Evolutionary conservation across 2,888 invertebrate species (phyloP), one percentile per base, ranked within the genome.

Genomic region (Ommatoiulus sabulosus): DNA sequence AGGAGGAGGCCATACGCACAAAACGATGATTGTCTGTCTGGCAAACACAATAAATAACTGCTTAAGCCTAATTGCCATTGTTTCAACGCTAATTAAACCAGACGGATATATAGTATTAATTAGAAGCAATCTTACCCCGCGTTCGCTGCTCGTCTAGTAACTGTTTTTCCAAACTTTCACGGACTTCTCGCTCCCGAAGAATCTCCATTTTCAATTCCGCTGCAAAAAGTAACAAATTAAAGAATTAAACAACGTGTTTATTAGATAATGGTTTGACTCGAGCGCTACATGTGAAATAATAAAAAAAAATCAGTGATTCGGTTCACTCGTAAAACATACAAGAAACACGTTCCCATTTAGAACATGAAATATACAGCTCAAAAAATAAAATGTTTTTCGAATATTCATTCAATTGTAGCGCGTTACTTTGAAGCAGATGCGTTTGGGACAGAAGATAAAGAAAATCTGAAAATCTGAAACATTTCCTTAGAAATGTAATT

Each of bases 171-270:
- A 98, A 93, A 92, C 96, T 97, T 94, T 98, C 98, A 94, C 98
- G 96, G 90, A 97, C 96, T 94, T 98, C 98, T 92, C 97, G 94
- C 94, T 98, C 98, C 92, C 97, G 95, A 90, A 98, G 94, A 90
- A 98, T 96, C 93, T 98, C 98, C 97, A 98, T 97, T 94, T 98
- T 98, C 91, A 98, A 94, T 94, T 98, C 98, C 92, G 98, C 98
- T 98, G 95, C 89, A 95, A 95, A 80, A 86, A 44, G 44, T 20
- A 12, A 86, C 72, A 8, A 80, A 35, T 3, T n/a, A 5, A 5
- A 57, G 52, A 52, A 52, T 52, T 52, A 35, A 35, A 35, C 35
- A 2, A 35, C 35, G 2, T 35, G n/a, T n/a, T n/a, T n/a, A n/a
- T n/a, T n/a, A n/a, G 35, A 35, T 35, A 35, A 35, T 2, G 35